Evolutionary conservation across 2,888 invertebrate species (phyloP).

Genomic region (Ichneumoninae sp.): DNA sequence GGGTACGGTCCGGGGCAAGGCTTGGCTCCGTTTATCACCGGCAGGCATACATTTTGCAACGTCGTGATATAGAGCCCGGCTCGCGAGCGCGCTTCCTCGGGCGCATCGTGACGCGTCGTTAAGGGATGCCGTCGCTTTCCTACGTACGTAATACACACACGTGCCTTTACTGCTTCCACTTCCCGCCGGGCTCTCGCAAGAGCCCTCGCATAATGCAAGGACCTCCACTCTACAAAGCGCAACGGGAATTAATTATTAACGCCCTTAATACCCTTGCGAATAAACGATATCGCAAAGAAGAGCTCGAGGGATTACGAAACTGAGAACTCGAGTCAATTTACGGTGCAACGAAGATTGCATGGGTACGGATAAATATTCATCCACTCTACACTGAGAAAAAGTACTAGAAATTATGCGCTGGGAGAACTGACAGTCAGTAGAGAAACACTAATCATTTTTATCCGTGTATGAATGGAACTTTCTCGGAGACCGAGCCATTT

Average conservation of each 20-base stretch:
- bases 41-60: conserved; percentile 80
- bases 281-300: conserved; percentile 12
- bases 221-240: conserved; percentile 15
- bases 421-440: neutral
- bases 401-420: neutral
- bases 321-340: neutral
- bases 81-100: conserved; percentile 69
- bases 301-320: neutral
- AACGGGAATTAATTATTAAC: conserved; percentile 7
- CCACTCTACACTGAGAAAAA: neutral
- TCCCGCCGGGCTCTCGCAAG: conserved; percentile 8
- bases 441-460: too few species aligned
- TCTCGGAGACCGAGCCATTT: too few species aligned
- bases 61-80: conserved; percentile 74
- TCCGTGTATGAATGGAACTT: too few species aligned
- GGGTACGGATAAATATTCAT: neutral
- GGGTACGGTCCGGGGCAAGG: conserved; percentile 50
- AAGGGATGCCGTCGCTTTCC: conserved; percentile 71
- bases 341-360: neutral
- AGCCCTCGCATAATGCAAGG: conserved; percentile 50
- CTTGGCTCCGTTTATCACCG: conserved; percentile 79
- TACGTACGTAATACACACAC: conserved; percentile 27
- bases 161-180: conserved; percentile 47
- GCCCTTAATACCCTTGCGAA: neutral
- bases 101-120: conserved; percentile 76